Evolutionary conservation across 1,140 invertebrate species (phyloP), one percentile per base, ranked within the genome.

Genomic region (Saxidomus purpurata): DNA sequence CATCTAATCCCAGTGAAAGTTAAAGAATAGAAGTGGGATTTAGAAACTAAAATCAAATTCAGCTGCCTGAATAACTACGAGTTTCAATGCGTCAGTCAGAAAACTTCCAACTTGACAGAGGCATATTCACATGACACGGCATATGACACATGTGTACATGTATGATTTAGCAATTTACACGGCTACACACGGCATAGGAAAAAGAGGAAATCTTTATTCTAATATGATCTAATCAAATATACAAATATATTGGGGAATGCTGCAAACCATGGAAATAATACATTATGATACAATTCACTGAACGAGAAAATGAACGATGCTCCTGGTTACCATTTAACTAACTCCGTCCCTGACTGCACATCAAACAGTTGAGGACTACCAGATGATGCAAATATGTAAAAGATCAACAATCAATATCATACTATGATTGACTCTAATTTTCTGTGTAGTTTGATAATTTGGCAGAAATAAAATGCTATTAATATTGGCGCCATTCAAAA

Each of bases 221-320:
- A 71, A 15, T 71, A 71, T 17, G 25, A 49, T 36, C 76, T 59
- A 79, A 31, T 47, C 40, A 49, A 79, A 79, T 79, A 79, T 79
- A 79, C 76, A 79, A 79, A 79, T 55, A 79, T 55, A 49, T 52
- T 36, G 36, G 76, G 76, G 76, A 79, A 79, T 79, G 76, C 76
- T 79, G 49, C 43, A 79, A 79, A 79, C 43, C 76, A 55, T 79
- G 76, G 76, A 79, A 79, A 55, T 55, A 15, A 79, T 77, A 49
- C 1, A 1, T 49, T 19, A 28, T 15, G 38, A 71, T 71, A 22
- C 13, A 38, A 63, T 28, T 1, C 3, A 17, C 19, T 4, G 15
- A 22, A 59, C 3, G 19, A 11, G 52, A 59, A 59, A 59, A 59
- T 22, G 3, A 59, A 59, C 19, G 17, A 22, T 59, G 3, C 19